Evolutionary conservation across 2,113 vertebrate genomes (phyloP), one percentile per base, ranked within the genome.

Genomic region (Pachypanchax playfairii): DNA sequence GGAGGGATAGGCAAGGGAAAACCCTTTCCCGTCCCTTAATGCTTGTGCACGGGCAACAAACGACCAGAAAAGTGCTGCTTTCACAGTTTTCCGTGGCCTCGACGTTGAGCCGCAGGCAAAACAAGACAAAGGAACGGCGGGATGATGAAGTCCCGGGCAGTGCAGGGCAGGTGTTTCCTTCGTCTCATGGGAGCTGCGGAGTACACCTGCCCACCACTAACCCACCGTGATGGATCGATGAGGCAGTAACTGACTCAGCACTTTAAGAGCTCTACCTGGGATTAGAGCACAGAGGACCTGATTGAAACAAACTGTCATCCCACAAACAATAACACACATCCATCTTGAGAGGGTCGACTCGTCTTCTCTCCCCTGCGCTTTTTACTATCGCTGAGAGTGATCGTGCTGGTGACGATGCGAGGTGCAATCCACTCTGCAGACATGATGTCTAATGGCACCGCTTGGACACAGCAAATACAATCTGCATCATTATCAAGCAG

Each of bases 291-390:
- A 85, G 88, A 91, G 92, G 91, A 90, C 87, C 91, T 68, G 93
- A 94, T 93, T 95, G 95, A 98, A 94, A 88, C 88, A 87, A 72
- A 87, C 90, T 94, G 89, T 95, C 94, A 93, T 91, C 92, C 89
- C 92, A 92, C 90, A 94, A 95, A 95, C 93, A 95, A 87, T 93
- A 94, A 92, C 88, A 93, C 90, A 72, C 91, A 92, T 93, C 90
- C 85, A 91, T 93, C 92, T 92, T 87, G 77, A 77, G n/a, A 77
- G 70, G 76, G 84, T 73, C 42, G 22, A 65, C 74, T 81, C 75
- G 55, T 76, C 65, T 55, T 48, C 29, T 67, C 74, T 82, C 84
- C 79, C 81, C 73, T 74, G 82, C 62, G 67, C 67, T 11, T 18
- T 75, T 84, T 75, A 53, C 76, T 55, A 73, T 82, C 82, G 70